Evolutionary conservation across 2,113 vertebrate genomes (phyloP), one percentile per base, ranked within the genome.

Genomic region (Dasypus novemcinctus): DNA sequence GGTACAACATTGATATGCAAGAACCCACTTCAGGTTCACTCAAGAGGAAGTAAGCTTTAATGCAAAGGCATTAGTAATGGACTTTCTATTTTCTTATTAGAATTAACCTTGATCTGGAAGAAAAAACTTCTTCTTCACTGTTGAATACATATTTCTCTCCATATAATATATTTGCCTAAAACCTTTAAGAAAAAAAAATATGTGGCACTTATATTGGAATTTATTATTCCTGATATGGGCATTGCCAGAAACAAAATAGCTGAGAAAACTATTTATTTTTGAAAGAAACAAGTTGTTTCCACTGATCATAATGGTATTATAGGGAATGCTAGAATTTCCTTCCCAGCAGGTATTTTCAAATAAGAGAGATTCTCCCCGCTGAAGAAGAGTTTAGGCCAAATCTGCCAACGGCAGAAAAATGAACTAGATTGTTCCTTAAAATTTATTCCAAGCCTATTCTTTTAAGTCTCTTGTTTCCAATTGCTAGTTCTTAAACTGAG

Each of bases 101-200:
- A 95, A 93, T 95, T 95, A 96, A 95, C 92, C 96, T 96, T 90
- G 75, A 93, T 97, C 87, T 92, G 87, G 76, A 95, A 96, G 93
- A 95, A 93, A 94, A 96, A 84, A 43, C 31, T 43, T 86, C 54
- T 95, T 95, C 74, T 95, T 96, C 86, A 63, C 78, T 13, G 23
- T 43, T 95, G 72, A 97, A 93, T 93, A 86, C 68, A 5, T 95
- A 94, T 88, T 97, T 49, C 78, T 92, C 71, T 87, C 66, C 63
- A 78, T 82, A 76, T 80, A 86, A 96, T 95, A 84, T 46, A 85
- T 78, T 92, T 79, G 78, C 63, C 66, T 89, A 93, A 93, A 91
- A 63, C 18, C 74, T 88, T 94, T 38, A 13, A 15, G 21, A 6
- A 72, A 69, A 68, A 61, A 72, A 79, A 68, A 46, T 13, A 15